These are phyloP conservation scores for Laothoe populi DNA, from an alignment of 2,888 invertebrate genomes.

Conservation along the genomic window DNA sequence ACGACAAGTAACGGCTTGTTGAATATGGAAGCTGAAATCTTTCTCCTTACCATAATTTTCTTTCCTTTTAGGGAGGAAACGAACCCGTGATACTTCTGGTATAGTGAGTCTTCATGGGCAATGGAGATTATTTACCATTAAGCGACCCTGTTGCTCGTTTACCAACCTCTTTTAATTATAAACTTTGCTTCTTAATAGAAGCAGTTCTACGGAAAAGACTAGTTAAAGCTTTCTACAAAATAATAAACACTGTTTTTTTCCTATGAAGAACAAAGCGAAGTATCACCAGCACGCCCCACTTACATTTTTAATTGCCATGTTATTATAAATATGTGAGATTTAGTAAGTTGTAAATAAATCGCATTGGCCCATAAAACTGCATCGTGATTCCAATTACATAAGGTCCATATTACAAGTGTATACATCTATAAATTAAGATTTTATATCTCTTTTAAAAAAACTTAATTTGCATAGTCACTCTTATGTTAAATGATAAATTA, in stretches of 20 bases:
- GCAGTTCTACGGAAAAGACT: neutral
- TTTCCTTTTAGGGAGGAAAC: too few species aligned
- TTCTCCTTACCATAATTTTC: too few species aligned
- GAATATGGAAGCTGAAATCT: too few species aligned
- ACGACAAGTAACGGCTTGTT: too few species aligned
- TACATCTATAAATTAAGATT: neutral
- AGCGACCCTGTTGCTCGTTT: too few species aligned
- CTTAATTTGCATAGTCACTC: neutral
- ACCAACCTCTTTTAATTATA: too few species aligned
- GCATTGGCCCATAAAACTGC: neutral
- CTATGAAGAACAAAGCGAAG: conserved; percentile 12
- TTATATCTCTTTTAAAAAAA: neutral
- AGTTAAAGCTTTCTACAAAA: conserved; percentile 3
- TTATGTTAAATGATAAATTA: neutral
- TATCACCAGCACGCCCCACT: conserved; percentile 4
- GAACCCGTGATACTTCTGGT: too few species aligned
- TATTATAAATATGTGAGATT: conserved; percentile 14
- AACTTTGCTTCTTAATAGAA: neutral
- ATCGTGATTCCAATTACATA: neutral
- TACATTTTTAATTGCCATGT: conserved; percentile 9
- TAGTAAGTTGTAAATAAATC: neutral
- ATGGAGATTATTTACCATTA: too few species aligned
- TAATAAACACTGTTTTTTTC: conserved; percentile 10
- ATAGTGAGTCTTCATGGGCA: too few species aligned
- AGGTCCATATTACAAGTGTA: neutral